Percentiles rank a stretch among this genome's conserved stretches.
phyloP scores from a whole-genome alignment of 1,140 invertebrate genomes.

The Hylyphantes graminicola region DNA sequence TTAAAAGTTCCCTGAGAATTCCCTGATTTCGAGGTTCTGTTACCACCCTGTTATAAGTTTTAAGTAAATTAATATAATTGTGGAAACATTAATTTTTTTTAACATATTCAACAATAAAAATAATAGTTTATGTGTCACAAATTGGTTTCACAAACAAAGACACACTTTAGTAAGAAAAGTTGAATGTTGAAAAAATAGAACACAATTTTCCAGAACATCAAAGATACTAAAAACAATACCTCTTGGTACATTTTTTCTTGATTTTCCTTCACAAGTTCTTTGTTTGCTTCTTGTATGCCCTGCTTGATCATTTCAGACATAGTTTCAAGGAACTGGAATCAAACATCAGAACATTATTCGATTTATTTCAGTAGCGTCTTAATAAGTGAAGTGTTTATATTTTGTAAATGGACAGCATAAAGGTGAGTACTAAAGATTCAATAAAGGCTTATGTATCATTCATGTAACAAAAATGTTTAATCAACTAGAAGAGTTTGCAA shows the following conservation, averaged over 20 bases:
- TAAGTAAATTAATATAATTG: too few relatives aligned
- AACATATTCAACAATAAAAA: too few relatives aligned
- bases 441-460: not conserved
- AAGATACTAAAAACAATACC: slow-evolving; percentile 63
- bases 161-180: too few relatives aligned
- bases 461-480: not conserved
- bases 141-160: not conserved
- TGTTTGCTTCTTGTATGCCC: slow-evolving; percentile 91
- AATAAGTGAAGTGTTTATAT: too few relatives aligned
- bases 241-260: slow-evolving; percentile 92
- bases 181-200: too few relatives aligned
- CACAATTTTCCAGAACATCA: too few relatives aligned
- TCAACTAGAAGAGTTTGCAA: not conserved
- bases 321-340: slow-evolving; percentile 82
- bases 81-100: too few relatives aligned
- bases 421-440: not conserved
- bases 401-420: too few relatives aligned
- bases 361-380: not conserved
- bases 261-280: slow-evolving; percentile 89
- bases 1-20: too few relatives aligned
- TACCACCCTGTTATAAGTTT: too few relatives aligned
- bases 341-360: not conserved
- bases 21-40: too few relatives aligned
- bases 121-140: too few relatives aligned
- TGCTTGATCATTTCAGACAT: slow-evolving; percentile 95